phyloP scores from a whole-genome alignment of 1,140 invertebrate species.

The Sycobia sp. region DNA sequence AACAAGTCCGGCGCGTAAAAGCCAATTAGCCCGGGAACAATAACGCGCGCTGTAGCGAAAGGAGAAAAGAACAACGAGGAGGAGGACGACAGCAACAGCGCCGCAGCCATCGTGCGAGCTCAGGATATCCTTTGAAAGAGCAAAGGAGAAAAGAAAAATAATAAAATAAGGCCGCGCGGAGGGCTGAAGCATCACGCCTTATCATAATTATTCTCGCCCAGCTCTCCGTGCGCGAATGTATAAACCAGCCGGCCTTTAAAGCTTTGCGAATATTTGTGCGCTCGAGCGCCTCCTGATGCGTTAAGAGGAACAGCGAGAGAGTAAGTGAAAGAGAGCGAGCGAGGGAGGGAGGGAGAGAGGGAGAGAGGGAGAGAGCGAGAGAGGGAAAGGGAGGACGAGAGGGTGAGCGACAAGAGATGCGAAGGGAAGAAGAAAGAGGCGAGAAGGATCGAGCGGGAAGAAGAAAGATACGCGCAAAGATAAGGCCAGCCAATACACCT shows the following conservation, averaged over 20 bases:
- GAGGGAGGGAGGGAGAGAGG: not conserved
- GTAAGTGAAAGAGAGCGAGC: too few relatives aligned
- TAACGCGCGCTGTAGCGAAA: not conserved
- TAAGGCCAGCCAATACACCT: slow-evolving; percentile 35
- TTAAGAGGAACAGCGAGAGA: not conserved
- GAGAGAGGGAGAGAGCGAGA: too few relatives aligned
- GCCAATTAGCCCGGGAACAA: slow-evolving; percentile 25
- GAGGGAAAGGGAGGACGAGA: too few relatives aligned
- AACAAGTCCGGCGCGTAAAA: slow-evolving; percentile 1
- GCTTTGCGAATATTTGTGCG: not conserved
- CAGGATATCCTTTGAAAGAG: slow-evolving; percentile 23
- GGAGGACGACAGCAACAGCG: too few relatives aligned
- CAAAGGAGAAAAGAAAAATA: too few relatives aligned
- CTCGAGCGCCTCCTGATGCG: not conserved
- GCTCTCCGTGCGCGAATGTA: slow-evolving; percentile 11
- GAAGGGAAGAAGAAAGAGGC: not conserved
- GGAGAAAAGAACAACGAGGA: not conserved
- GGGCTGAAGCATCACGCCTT: slow-evolving; percentile 29
- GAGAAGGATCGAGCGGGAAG: too few relatives aligned
- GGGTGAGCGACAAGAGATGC: too few relatives aligned
- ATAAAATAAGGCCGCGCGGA: slow-evolving; percentile 11
- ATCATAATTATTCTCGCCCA: slow-evolving; percentile 34
- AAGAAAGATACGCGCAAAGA: slow-evolving; percentile 36
- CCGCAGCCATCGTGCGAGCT: too few relatives aligned
- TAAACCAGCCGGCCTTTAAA: slow-evolving; percentile 9